A percentile compares a stretch with the other conserved stretches of the same genome.
Evolutionary conservation across 2,797 vertebrate species (phyloP).

Genomic region (Hybognathus amarus): DNA sequence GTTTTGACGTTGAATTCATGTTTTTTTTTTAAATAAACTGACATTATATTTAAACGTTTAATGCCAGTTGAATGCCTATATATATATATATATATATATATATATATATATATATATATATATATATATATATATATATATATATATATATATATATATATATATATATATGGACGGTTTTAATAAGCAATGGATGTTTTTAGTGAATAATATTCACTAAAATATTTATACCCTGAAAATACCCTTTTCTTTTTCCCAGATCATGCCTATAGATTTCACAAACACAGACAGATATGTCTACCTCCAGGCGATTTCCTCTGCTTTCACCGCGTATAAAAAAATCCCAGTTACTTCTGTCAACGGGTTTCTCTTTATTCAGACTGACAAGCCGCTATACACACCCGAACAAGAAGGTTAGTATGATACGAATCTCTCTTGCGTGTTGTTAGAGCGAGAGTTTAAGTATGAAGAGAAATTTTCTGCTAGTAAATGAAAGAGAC

Average conservation of each 20-base stretch:
- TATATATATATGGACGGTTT: background rate
- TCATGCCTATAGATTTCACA: constrained; percentile 69
- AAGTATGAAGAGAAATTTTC: background rate
- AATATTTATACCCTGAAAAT: background rate
- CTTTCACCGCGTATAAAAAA: constrained; percentile 77
- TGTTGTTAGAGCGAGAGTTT: constrained; percentile 30
- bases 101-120: too few species aligned
- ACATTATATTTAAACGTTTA: too few species aligned
- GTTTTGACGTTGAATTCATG: too few species aligned
- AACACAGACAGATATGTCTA: constrained; percentile 70
- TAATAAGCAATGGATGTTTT: background rate
- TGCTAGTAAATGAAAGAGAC: background rate
- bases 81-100: too few species aligned
- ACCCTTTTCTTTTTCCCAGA: constrained; percentile 55
- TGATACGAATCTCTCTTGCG: constrained; percentile 8
- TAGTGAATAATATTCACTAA: background rate
- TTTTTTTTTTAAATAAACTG: too few species aligned
- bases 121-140: too few species aligned
- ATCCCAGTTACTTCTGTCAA: constrained; percentile 82
- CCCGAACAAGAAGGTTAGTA: constrained; percentile 82
- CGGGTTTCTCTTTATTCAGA: constrained; percentile 92
- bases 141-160: too few species aligned
- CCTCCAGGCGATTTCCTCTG: constrained; percentile 79
- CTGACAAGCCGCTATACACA: constrained; percentile 91
- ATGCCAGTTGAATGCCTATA: too few species aligned